phyloP scores from a whole-genome alignment of 1,140 invertebrate genomes.

The Cydia amplana region DNA sequence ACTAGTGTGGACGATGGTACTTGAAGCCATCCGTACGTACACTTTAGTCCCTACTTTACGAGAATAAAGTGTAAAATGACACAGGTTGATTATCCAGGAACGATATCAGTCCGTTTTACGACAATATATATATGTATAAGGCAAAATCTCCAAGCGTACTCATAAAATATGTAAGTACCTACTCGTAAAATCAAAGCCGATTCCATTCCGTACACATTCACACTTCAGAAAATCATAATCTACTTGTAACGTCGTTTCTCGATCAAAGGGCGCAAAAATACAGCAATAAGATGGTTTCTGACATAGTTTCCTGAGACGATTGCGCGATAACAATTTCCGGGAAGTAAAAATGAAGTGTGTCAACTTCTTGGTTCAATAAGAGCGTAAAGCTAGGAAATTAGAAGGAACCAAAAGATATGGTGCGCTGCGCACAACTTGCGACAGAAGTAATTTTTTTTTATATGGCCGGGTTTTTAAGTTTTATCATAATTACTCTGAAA shows the following conservation, averaged over 20 bases:
- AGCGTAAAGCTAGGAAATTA: too few species aligned
- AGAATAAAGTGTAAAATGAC: neutral
- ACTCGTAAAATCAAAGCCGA: slow-evolving; percentile 36
- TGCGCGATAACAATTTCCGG: slow-evolving; percentile 45
- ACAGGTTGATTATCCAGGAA: neutral
- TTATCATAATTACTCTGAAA: too few species aligned
- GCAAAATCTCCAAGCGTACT: too few species aligned
- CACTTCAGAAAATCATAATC: neutral
- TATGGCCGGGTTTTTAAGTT: too few species aligned
- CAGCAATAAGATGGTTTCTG: neutral
- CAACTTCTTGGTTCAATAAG: too few species aligned
- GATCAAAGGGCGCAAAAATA: slow-evolving; percentile 3
- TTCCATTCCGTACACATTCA: neutral
- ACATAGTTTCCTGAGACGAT: slow-evolving; percentile 33
- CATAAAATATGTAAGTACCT: neutral
- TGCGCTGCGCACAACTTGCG: too few species aligned
- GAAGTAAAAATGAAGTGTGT: slow-evolving; percentile 20
- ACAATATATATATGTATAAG: too few species aligned
- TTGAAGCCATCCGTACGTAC: too few species aligned
- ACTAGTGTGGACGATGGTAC: too few species aligned
- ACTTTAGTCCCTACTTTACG: neutral
- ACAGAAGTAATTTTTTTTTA: too few species aligned
- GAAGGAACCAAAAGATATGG: too few species aligned
- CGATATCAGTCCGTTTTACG: too few species aligned
- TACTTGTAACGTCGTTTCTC: neutral